These are phyloP conservation scores for Lissonota sp. DNA, from an alignment of 2,888 invertebrate species.

Conservation along the genomic window DNA sequence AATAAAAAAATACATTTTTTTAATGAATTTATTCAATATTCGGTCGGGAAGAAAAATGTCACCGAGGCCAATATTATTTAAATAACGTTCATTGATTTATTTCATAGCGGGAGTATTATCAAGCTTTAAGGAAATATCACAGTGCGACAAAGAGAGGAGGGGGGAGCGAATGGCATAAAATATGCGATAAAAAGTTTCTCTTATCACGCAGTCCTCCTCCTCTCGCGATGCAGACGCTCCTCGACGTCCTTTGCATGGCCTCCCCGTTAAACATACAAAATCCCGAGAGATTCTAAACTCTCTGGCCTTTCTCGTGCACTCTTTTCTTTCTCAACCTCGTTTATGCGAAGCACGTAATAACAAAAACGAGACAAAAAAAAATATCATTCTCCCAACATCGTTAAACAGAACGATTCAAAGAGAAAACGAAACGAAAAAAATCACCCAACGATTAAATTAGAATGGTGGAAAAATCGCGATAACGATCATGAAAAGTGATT, in stretches of 20 bases:
- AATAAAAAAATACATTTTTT: background rate
- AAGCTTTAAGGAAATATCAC: slow-evolving; percentile 13
- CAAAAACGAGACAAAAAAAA: slow-evolving; percentile 8
- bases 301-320: slow-evolving; percentile 4
- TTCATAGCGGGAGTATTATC: slow-evolving; percentile 11
- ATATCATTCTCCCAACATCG: too few relatives aligned
- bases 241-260: background rate
- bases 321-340: background rate
- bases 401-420: too few relatives aligned
- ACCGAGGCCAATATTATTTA: slow-evolving; percentile 11
- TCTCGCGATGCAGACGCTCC: slow-evolving; percentile 5
- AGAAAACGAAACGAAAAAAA: too few relatives aligned
- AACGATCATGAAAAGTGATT: too few relatives aligned
- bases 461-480: too few relatives aligned
- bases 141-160: background rate
- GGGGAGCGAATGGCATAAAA: slow-evolving; percentile 14
- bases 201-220: slow-evolving; percentile 15
- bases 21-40: slow-evolving; percentile 9
- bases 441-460: too few relatives aligned
- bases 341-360: slow-evolving; percentile 1
- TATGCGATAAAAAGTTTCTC: slow-evolving; percentile 41
- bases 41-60: background rate
- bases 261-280: background rate
- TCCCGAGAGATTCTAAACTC: slow-evolving; percentile 33
- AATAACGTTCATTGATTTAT: slow-evolving; percentile 43